Conservation (phyloP, 2,797 vertebrate species). For the Crossoptilon crossoptilon region DNA sequence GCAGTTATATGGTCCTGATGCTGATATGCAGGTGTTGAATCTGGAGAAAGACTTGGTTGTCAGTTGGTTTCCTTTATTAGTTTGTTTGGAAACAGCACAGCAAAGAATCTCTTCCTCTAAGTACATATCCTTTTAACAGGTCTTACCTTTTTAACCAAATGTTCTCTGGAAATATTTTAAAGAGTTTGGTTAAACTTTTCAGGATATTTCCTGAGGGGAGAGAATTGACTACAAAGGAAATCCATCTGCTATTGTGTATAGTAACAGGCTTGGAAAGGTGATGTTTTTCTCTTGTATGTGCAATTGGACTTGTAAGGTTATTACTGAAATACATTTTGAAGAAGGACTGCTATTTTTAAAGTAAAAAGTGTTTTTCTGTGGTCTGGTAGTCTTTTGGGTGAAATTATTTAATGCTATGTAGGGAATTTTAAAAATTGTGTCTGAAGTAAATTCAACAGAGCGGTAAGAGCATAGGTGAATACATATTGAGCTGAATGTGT, state of each 20-base stretch:
- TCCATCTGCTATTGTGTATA: not conserved
- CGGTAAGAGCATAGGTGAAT: not conserved
- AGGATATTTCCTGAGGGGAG: not conserved
- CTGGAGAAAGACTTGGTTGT: not conserved
- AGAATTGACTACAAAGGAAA: not conserved
- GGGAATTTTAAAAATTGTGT: not conserved
- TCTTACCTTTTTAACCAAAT: not conserved
- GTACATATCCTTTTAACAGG: not conserved
- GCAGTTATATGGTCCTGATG: not conserved
- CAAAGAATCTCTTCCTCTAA: not conserved
- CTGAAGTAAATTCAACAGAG: not conserved
- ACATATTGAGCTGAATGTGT: not conserved
- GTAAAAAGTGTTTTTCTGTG: not conserved
- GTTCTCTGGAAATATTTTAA: not conserved
- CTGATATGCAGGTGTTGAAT: not conserved
- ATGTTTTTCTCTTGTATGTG: not conserved
- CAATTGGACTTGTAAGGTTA: not conserved
- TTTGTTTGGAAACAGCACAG: not conserved
- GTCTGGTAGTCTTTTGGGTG: not conserved
- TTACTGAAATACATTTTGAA: not conserved
- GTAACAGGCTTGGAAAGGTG: not conserved
- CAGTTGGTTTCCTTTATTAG: not conserved
- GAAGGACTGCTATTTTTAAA: not conserved
- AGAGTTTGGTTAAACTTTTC: not conserved
- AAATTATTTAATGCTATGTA: not conserved